Conservation (phyloP, 2,888 invertebrate genomes). For the Chironomus tentans region DNA sequence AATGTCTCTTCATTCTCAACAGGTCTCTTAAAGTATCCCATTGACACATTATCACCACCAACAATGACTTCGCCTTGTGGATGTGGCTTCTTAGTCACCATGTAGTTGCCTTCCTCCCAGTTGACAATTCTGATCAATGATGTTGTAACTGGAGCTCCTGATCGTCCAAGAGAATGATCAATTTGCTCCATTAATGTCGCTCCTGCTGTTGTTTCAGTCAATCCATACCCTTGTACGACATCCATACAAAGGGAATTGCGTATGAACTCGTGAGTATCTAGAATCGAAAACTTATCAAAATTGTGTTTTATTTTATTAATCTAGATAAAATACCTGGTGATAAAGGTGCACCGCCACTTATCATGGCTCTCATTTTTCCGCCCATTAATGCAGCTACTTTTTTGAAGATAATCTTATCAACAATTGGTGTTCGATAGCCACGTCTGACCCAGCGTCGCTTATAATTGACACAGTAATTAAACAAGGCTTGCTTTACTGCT, state of each 20-base stretch:
- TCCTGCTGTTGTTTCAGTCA: constrained; percentile 94
- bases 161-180: constrained; percentile 59
- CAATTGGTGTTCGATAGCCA: constrained; percentile 72
- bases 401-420: constrained; percentile 48
- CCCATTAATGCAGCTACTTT: constrained; percentile 62
- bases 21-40: constrained; percentile 87
- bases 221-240: constrained; percentile 84
- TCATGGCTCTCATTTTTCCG: constrained; percentile 77
- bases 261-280: constrained; percentile 88
- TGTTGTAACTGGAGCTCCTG: constrained; percentile 78
- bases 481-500: constrained; percentile 68
- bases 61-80: constrained; percentile 79
- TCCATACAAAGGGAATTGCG: constrained; percentile 83
- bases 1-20: constrained; percentile 86
- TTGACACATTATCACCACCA: constrained; percentile 87
- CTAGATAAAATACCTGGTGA: neutral
- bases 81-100: constrained; percentile 73
- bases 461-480: constrained; percentile 90
- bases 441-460: constrained; percentile 76
- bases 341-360: constrained; percentile 92
- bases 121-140: constrained; percentile 77
- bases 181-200: constrained; percentile 63
- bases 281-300: constrained; percentile 47
- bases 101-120: constrained; percentile 92
- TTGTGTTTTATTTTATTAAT: neutral